Evolutionary conservation across 2,797 vertebrate genomes (phyloP).

Genomic region (Pseudochaenichthys georgianus): DNA sequence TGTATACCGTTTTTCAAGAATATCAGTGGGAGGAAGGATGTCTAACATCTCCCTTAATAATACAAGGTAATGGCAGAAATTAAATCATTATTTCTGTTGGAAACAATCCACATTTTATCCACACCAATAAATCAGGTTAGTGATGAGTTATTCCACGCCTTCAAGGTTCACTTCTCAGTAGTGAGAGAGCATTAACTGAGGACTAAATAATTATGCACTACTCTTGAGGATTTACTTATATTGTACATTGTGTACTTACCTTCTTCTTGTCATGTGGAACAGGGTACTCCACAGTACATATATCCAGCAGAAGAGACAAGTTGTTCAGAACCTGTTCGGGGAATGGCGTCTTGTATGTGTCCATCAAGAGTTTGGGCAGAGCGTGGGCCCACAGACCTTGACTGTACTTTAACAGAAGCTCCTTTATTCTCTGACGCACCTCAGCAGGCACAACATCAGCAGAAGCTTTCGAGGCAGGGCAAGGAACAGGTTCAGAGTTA

Average conservation of each 20-base stretch:
- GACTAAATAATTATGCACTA: background rate
- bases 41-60: background rate
- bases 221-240: background rate
- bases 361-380: slow-evolving; percentile 91
- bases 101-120: background rate
- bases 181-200: background rate
- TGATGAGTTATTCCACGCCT: background rate
- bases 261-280: slow-evolving; percentile 86
- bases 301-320: slow-evolving; percentile 85
- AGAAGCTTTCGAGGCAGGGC: slow-evolving; percentile 21
- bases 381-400: slow-evolving; percentile 92
- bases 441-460: slow-evolving; percentile 59
- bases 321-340: slow-evolving; percentile 87
- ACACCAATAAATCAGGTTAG: background rate
- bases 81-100: background rate
- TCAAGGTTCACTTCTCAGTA: slow-evolving; percentile 5
- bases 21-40: background rate
- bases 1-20: background rate
- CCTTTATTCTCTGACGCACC: slow-evolving; percentile 85
- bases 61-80: background rate
- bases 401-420: slow-evolving; percentile 89
- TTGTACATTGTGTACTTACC: slow-evolving; percentile 48
- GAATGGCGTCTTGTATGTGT: slow-evolving; percentile 88
- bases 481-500: slow-evolving; percentile 1
- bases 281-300: slow-evolving; percentile 89